Evolutionary conservation across 35 echinoderm and acorn worm genomes (phyloP).

Genomic region (Ophioderma brevispina): DNA sequence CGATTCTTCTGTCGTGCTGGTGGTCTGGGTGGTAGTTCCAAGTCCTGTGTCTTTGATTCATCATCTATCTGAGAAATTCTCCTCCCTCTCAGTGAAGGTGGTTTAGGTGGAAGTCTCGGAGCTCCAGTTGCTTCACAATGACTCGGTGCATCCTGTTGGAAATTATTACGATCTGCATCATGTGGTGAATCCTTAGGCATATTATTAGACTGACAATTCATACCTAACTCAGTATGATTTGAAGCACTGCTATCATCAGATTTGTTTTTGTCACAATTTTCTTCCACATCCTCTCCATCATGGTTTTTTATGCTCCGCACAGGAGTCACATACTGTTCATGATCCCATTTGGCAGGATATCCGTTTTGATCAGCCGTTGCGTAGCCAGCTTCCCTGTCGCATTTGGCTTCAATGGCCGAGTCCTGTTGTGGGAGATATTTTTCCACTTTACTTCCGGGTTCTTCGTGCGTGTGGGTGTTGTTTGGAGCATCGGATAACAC

Average conservation of each 20-base stretch:
- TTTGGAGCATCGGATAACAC: neutral
- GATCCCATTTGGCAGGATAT: neutral
- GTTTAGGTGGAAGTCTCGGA: constrained; percentile 73
- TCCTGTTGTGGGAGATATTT: neutral
- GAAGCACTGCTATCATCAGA: neutral
- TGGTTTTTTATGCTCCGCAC: neutral
- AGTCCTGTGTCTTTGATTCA: neutral
- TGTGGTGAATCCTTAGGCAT: neutral
- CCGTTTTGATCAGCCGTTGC: neutral
- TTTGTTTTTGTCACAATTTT: neutral
- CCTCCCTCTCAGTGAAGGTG: constrained; percentile 30
- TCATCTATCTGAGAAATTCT: neutral
- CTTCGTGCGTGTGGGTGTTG: neutral
- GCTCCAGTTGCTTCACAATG: neutral
- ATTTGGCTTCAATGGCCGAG: neutral
- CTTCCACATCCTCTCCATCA: neutral
- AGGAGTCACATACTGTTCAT: constrained; percentile 19
- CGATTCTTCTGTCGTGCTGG: constrained; percentile 73
- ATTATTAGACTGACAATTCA: neutral
- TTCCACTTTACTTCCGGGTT: constrained; percentile 25
- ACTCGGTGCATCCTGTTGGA: neutral
- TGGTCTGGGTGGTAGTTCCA: constrained; percentile 68
- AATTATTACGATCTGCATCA: neutral
- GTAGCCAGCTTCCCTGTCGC: neutral
- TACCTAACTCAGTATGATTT: neutral